Evolutionary conservation across 1,140 invertebrate genomes (phyloP), one percentile per base, ranked within the genome.

Genomic region (Drosophila santomea): DNA sequence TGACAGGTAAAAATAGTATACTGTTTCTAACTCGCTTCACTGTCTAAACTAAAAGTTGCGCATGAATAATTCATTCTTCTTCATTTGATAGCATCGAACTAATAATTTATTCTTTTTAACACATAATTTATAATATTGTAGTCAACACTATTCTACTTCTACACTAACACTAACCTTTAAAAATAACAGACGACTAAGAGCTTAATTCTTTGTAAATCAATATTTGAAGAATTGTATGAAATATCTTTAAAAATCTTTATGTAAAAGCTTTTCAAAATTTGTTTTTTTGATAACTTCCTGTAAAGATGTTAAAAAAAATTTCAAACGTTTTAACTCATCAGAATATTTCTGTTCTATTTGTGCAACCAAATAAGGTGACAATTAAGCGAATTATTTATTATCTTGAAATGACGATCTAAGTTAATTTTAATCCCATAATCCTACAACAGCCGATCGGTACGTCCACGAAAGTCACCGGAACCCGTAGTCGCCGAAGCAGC

Each of bases 1-100:
- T 92, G 96, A 96, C 91, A 96, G 95, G 95, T 96, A 93, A 93
- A 39, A 7, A 10, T 12, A 11, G 5, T 25, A 1, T 7, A 14
- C 7, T 44, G 5, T 8, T 11, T 3, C 3, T 25, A 36, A 43
- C 35, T 62, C 14, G 54, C 38, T 12, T 23, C 52, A 10, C 14
- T 59, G 57, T 10, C 25, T 38, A 35, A 54, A 23, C 23, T 6
- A 7, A 23, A 36, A 23, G 7, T 39, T 50, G 4, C n/a, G 5
- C 8, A 58, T 6, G 28, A 14, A 20, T 8, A 35, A 2, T 3
- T 12, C 15, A 28, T 45, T n/a, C 25, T n/a, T 5, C n/a, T 43
- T 7, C 32, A 50, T 50, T 35, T 15, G 1, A 32, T 32, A 50
- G 15, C 25, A 15, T 50, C 15, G n/a, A 7, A 23, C 5, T 35